These are phyloP conservation scores for Bettongia penicillata DNA, from an alignment of 2,113 vertebrate species.

Conservation along the genomic window DNA sequence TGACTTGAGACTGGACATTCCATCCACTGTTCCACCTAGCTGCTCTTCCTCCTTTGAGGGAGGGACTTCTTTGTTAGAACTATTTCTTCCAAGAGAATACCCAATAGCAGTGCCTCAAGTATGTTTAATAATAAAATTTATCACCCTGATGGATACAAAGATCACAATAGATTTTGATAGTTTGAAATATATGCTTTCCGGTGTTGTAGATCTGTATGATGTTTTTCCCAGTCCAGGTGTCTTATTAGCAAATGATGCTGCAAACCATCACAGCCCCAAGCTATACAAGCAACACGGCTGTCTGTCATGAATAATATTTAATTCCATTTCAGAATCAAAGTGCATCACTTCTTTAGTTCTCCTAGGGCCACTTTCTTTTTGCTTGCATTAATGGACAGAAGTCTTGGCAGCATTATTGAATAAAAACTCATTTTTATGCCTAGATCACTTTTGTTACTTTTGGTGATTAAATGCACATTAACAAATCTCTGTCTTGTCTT, in stretches of 20 bases:
- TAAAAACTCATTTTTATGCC: conserved; percentile 70
- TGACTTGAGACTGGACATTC: too few species aligned
- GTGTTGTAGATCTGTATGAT: conserved; percentile 99
- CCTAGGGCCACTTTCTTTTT: conserved; percentile 92
- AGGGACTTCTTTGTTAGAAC: conserved; percentile 99
- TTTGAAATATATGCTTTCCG: conserved; percentile 99
- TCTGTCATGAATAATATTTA: conserved; percentile 96
- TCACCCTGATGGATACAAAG: conserved; percentile 99
- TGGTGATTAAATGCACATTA: conserved; percentile 96
- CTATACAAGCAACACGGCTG: conserved; percentile 97
- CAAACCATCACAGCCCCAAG: conserved; percentile 98
- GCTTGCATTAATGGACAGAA: conserved; percentile 91
- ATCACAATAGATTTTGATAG: conserved; percentile 99
- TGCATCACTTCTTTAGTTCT: conserved; percentile 91
- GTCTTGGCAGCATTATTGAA: conserved; percentile 92
- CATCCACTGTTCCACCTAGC: too few species aligned
- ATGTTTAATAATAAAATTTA: conserved; percentile 95
- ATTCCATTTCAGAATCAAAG: conserved; percentile 88
- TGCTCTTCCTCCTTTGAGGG: conserved; percentile 91
- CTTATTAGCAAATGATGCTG: conserved; percentile 98
- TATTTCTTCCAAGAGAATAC: conserved; percentile 99
- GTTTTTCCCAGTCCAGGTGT: conserved; percentile 97
- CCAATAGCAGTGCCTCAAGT: conserved; percentile 98
- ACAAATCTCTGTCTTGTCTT: conserved; percentile 90
- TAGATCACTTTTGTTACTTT: conserved; percentile 90